These are phyloP conservation scores for Agrilus cyanescens DNA, from an alignment of 2,888 invertebrate species.

Conservation along the genomic window DNA sequence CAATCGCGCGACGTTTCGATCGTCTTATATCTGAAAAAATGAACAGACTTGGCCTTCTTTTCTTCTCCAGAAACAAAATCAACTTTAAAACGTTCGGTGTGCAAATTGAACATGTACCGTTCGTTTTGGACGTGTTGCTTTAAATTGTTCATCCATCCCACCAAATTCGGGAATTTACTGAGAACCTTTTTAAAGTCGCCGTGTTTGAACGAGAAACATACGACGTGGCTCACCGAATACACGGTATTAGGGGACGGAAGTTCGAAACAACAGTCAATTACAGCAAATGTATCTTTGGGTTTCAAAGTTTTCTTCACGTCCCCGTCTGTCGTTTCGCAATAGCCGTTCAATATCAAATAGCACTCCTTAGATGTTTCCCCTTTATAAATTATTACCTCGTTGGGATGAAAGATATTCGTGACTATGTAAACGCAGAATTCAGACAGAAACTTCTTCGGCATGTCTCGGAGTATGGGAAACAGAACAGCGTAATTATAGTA, in stretches of 20 bases:
- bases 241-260: conserved; percentile 16
- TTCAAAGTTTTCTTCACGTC: conserved; percentile 6
- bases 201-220: conserved; percentile 9
- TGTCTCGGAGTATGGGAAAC: conserved; percentile 4
- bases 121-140: background rate
- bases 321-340: conserved; percentile 12
- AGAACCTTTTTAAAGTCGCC: conserved; percentile 18
- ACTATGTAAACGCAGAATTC: conserved; percentile 11
- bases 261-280: conserved; percentile 16
- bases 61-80: background rate
- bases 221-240: conserved; percentile 13
- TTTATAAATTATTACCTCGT: conserved; percentile 17
- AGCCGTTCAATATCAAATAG: conserved; percentile 18
- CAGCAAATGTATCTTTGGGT: conserved; percentile 12
- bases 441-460: conserved; percentile 9
- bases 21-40: background rate
- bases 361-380: conserved; percentile 19
- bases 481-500: conserved; percentile 3
- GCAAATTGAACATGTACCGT: background rate
- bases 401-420: conserved; percentile 14
- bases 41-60: conserved; percentile 3
- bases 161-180: conserved; percentile 27
- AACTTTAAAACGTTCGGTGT: background rate
- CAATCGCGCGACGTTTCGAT: background rate
- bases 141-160: conserved; percentile 32